Evolutionary conservation across 2,888 invertebrate genomes (phyloP), one percentile per base, ranked within the genome.

Genomic region (Drosophila aldrichi): DNA sequence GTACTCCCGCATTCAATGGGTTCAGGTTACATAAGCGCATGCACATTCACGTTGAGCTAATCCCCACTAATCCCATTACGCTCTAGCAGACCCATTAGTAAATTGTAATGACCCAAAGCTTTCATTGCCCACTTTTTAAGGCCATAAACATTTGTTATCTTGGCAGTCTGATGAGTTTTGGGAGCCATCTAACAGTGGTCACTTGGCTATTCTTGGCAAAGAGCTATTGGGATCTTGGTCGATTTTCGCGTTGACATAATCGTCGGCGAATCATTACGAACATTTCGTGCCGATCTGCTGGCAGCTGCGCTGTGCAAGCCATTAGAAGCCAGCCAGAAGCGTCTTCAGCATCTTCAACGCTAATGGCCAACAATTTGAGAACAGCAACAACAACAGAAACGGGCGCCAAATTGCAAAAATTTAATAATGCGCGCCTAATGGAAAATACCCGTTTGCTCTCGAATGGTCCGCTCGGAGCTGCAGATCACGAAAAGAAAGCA

Each of bases 381-480:
- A 58, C 55, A 64, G 59, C 44, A 41, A 58, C 55, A 64, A 57
- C 44, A 41, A 61, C 66, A 61, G 66, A 49, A 74, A 73, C 72
- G 57, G 64, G 48, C 69, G 70, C 66, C 65, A 71, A 72, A 84
- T 76, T 74, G 83, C 79, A 69, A 83, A 83, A 81, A 74, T 73
- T 73, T 85, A 89, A 87, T 88, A 81, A 78, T 64, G 75, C 75
- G 70, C 74, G 49, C 63, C 87, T 73, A 73, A 82, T 86, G 74
- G 87, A 78, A 80, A 22, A 59, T 49, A 56, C 60, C 60, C 70
- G 75, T 65, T 60, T 29, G 38, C 54, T 49, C 55, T 41, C 38
- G 68, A 51, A 25, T 43, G 46, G 22, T 43, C 12, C 48, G 18
- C 6, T 32, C 1, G 48, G 29, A 49, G 48, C 41, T 52, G 36